These are phyloP conservation scores for Aix galericulata DNA, from an alignment of 2,113 vertebrate genomes.

Conservation along the genomic window DNA sequence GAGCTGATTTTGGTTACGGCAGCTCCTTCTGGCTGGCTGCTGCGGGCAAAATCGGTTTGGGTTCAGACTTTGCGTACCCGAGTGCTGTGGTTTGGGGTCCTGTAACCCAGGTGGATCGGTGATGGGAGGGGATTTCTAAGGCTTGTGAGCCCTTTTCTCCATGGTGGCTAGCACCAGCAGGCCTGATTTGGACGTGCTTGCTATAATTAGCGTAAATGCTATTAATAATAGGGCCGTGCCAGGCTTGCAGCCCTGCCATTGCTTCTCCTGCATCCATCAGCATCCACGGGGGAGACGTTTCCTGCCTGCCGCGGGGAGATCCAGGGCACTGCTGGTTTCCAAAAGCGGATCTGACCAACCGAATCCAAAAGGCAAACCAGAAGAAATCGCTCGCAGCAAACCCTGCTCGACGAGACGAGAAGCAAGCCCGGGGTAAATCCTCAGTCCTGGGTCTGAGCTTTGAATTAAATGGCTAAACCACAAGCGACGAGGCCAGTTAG, in stretches of 20 bases:
- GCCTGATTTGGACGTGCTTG: not conserved
- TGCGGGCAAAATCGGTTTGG: rapidly evolving
- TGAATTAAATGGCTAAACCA: not conserved
- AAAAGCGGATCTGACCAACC: rapidly evolving
- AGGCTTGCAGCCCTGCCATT: not conserved
- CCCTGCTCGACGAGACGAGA: not conserved
- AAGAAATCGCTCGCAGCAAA: not conserved
- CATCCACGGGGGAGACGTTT: not conserved
- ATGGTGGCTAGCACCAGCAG: not conserved
- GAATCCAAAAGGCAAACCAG: rapidly evolving
- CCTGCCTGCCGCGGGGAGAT: not conserved
- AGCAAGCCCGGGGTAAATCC: not conserved
- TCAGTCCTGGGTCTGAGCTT: not conserved
- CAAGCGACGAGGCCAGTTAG: not conserved
- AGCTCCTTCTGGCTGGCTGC: not conserved
- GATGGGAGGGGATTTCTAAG: not conserved
- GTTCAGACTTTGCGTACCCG: not conserved
- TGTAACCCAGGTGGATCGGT: not conserved
- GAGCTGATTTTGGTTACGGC: not conserved
- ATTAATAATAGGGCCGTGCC: not conserved
- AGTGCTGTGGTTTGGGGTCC: not conserved
- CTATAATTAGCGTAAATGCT: not conserved
- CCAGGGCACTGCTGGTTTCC: not conserved
- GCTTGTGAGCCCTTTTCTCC: not conserved
- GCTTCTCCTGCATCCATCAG: not conserved